Conservation (phyloP, 2,888 invertebrate species). For the Lasioglossum leucozonium region DNA sequence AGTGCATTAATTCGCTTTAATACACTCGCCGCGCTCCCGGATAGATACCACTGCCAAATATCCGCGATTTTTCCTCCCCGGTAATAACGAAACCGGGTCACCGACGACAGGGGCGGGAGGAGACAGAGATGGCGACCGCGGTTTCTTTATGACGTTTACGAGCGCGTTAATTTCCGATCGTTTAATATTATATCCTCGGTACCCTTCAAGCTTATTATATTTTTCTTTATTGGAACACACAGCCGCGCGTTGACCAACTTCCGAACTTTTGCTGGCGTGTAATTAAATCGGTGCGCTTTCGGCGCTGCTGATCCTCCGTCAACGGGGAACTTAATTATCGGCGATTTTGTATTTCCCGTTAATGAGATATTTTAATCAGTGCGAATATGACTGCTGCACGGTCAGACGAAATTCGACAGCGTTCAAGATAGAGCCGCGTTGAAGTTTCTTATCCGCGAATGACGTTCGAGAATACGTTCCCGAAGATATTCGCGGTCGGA, state of each 20-base stretch:
- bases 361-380: constrained; percentile 9
- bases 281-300: not conserved
- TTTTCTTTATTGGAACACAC: not conserved
- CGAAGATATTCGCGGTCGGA: constrained; percentile 25
- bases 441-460: not conserved
- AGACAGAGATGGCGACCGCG: not conserved
- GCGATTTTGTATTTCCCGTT: not conserved
- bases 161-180: not conserved
- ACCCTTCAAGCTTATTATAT: not conserved
- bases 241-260: not conserved
- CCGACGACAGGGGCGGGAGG: not conserved
- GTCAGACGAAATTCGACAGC: not conserved
- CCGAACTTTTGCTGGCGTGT: not conserved
- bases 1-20: constrained; percentile 19
- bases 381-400: not conserved
- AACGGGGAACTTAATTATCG: not conserved
- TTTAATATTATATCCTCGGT: not conserved
- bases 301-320: not conserved
- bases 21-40: not conserved
- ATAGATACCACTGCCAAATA: constrained; percentile 17
- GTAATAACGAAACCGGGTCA: constrained; percentile 1
- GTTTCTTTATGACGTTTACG: not conserved
- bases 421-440: not conserved
- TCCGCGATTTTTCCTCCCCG: constrained; percentile 14
- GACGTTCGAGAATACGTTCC: constrained; percentile 14